Evolutionary conservation across 2,888 invertebrate species (phyloP).

Genomic region (Cantharis flavilabris): DNA sequence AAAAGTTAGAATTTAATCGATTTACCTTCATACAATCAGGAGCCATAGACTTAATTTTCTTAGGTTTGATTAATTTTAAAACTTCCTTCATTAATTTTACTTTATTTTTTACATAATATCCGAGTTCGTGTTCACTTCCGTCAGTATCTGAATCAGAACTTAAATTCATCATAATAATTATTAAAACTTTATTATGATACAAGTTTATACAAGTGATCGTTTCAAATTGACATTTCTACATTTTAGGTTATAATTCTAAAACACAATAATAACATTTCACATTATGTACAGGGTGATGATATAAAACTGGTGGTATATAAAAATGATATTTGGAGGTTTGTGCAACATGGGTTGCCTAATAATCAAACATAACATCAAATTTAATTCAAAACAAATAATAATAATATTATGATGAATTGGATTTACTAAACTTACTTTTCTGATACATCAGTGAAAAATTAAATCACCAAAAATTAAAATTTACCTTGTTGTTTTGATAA

Average conservation of each 20-base stretch:
- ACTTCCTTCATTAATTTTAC: constrained; percentile 55
- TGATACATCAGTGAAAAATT: too few species aligned
- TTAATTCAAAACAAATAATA: too few species aligned
- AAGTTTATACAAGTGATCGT: neutral
- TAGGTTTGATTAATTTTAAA: constrained; percentile 52
- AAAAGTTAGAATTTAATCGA: neutral
- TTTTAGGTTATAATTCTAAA: neutral
- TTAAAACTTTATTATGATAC: neutral
- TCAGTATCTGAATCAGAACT: constrained; percentile 44
- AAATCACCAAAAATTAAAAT: too few species aligned
- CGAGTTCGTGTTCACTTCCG: constrained; percentile 51
- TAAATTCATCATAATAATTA: constrained; percentile 31
- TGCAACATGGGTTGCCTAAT: too few species aligned
- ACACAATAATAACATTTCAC: constrained; percentile 17
- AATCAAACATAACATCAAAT: too few species aligned
- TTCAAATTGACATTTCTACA: neutral
- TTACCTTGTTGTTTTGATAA: too few species aligned
- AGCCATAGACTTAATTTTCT: constrained; percentile 53
- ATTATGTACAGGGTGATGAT: neutral
- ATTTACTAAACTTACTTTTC: too few species aligned
- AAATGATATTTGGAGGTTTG: too few species aligned
- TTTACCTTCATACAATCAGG: constrained; percentile 51
- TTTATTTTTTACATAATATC: constrained; percentile 50
- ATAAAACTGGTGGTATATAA: neutral
- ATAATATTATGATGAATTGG: too few species aligned